Percentiles rank a stretch among this genome's conserved stretches.
These are phyloP conservation scores for Sinohyriopsis cumingii DNA, from an alignment of 2,888 invertebrate species.

Conservation along the genomic window DNA sequence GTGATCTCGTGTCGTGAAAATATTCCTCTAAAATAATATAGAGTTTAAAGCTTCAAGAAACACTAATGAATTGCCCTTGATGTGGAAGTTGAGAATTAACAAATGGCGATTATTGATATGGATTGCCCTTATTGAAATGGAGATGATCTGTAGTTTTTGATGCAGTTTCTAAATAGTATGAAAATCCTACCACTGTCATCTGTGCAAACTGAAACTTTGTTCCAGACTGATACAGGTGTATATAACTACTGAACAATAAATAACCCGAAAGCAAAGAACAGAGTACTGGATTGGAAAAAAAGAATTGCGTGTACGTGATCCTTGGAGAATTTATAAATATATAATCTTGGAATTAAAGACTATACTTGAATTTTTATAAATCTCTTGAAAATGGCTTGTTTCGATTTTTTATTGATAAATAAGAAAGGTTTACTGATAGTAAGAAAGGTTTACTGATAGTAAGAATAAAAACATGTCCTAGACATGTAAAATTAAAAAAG, in stretches of 20 bases:
- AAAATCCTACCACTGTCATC: too few relatives aligned
- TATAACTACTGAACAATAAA: constrained; percentile 2
- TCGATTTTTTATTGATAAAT: too few relatives aligned
- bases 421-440: neutral
- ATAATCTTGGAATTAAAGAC: neutral
- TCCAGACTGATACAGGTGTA: neutral
- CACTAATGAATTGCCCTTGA: too few relatives aligned
- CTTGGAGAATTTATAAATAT: constrained; percentile 5
- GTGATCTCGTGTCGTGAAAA: too few relatives aligned
- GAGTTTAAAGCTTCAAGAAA: too few relatives aligned
- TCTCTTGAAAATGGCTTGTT: neutral
- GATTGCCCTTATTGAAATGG: too few relatives aligned
- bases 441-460: neutral
- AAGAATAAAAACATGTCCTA: neutral
- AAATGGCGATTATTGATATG: too few relatives aligned
- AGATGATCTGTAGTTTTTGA: too few relatives aligned
- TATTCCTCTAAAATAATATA: too few relatives aligned
- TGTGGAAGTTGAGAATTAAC: too few relatives aligned
- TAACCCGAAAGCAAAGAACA: neutral
- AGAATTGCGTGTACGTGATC: neutral
- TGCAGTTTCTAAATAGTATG: too few relatives aligned
- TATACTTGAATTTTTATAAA: neutral
- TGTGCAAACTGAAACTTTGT: constrained; percentile 3
- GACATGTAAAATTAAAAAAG: neutral
- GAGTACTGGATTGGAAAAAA: neutral